Base-by-base conservation (phyloP, 2,113 vertebrate species). In the Hypocryptadius cinnamomeus region DNA sequence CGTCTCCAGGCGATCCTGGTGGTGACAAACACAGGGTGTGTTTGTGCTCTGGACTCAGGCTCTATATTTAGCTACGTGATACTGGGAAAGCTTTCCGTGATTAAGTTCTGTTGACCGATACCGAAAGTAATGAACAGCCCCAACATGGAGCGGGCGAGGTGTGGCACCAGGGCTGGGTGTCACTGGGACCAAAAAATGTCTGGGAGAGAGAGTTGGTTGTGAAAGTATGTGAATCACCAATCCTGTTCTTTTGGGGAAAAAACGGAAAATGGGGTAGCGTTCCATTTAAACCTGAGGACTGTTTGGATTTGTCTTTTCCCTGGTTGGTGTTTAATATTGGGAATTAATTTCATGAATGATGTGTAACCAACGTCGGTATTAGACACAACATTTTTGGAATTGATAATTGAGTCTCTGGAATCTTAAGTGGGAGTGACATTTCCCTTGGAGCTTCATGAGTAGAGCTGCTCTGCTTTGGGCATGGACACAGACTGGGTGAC, bases 11-110 rank as follows among this genome's bases (percentile, higher is more conserved):
- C 0, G 63, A 92, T 79, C 9, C 57, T 4, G 2, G 50, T 39
- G 91, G 92, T 96, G 97, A 94, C 97, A 82, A 95, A 95, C 56
- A 68, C 56, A 71, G 94, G 91, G 94, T 68, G 65, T 97, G 63
- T 98, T 97, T 97, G 94, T 23, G 7, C 81, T 97, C 61, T 45
- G 14, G 56, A 48, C 90, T 92, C 84, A 19, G 57, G 90, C 78
- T 94, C 85, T 93, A 89, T 96, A 92, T 96, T 94, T 95, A 92
- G 79, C 28, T 33, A 0, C 3, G 44, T 47, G 91, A 91, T 87
- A 96, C 64, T 0, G 2, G 35, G 71, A 94, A 74, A 85, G 82
- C 95, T 92, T 94, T 87, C 82, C 0, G 11, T 94, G 95, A 94
- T 94, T 96, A 85, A 95, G 53, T 39, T 54, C 3, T 79, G 81